A percentile compares a stretch with the other conserved stretches of the same genome.
These are phyloP conservation scores for Cydia amplana DNA, from an alignment of 1,140 invertebrate genomes.

Conservation along the genomic window DNA sequence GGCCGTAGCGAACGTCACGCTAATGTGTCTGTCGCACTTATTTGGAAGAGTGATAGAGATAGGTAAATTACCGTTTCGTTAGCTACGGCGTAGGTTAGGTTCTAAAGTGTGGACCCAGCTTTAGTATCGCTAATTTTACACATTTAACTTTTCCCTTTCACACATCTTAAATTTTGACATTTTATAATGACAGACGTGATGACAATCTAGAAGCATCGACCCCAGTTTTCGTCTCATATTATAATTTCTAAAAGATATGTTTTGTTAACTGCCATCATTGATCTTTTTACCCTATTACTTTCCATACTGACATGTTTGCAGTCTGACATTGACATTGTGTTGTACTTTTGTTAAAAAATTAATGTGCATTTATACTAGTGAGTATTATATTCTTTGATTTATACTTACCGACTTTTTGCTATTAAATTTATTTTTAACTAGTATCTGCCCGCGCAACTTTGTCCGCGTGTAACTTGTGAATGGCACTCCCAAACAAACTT, in stretches of 20 bases:
- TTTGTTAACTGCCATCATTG: neutral
- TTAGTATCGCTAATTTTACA: too few relatives aligned
- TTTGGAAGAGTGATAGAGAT: too few relatives aligned
- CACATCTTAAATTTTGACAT: neutral
- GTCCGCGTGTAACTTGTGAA: neutral
- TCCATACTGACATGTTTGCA: slow-evolving; percentile 5
- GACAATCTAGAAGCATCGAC: neutral
- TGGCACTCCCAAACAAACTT: neutral
- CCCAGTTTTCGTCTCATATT: neutral
- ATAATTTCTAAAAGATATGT: neutral
- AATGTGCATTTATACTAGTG: neutral
- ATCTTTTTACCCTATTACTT: neutral
- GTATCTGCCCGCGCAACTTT: neutral
- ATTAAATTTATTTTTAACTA: neutral
- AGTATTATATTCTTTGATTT: too few relatives aligned
- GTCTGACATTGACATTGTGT: neutral
- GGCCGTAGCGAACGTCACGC: too few relatives aligned
- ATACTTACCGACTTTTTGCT: too few relatives aligned
- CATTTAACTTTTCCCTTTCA: neutral
- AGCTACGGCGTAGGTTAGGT: too few relatives aligned
- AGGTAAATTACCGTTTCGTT: too few relatives aligned
- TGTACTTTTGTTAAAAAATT: neutral
- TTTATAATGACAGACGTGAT: neutral
- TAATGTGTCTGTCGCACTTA: too few relatives aligned
- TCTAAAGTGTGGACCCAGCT: too few relatives aligned